Conservation (phyloP, 30 jellyfish, hydroid and myxozoan species). For the Clytia hemisphaerica region DNA sequence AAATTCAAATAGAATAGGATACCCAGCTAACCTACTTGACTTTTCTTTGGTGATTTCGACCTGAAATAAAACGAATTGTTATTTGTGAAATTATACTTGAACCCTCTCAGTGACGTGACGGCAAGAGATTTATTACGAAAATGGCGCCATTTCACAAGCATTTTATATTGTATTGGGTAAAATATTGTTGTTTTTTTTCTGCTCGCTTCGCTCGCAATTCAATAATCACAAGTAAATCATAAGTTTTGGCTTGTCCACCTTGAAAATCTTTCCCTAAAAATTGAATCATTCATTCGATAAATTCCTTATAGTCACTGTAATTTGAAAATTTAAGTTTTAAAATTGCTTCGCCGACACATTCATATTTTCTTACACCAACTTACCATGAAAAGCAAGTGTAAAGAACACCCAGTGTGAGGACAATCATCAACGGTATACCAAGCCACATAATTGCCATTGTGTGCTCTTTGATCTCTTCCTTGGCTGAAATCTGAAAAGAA, state of each 20-base stretch:
- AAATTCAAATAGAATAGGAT: not conserved
- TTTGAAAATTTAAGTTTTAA: not conserved
- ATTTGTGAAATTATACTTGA: too few species aligned
- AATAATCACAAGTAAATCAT: too few species aligned
- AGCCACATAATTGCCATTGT: slow-evolving; percentile 89
- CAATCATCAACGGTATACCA: slow-evolving; percentile 76
- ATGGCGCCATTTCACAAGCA: too few species aligned
- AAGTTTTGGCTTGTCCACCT: too few species aligned
- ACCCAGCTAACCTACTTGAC: slow-evolving; percentile 69
- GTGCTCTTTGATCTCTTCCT: slow-evolving; percentile 80
- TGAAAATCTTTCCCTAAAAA: too few species aligned
- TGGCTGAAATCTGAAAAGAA: slow-evolving; percentile 59
- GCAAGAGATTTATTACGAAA: too few species aligned
- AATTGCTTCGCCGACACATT: not conserved
- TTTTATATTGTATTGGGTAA: too few species aligned
- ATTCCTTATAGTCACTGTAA: too few species aligned
- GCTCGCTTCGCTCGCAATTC: too few species aligned
- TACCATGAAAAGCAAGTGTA: slow-evolving; percentile 91
- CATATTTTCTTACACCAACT: slow-evolving; percentile 1
- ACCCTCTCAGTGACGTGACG: too few species aligned
- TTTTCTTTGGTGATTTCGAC: slow-evolving; percentile 88
- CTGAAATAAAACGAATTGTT: slow-evolving; percentile 23
- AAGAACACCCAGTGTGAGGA: slow-evolving; percentile 69
- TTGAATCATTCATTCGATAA: too few species aligned
- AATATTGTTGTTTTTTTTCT: too few species aligned